phyloP scores from a whole-genome alignment of 2,113 vertebrate genomes.

The Trichechus manatus region DNA sequence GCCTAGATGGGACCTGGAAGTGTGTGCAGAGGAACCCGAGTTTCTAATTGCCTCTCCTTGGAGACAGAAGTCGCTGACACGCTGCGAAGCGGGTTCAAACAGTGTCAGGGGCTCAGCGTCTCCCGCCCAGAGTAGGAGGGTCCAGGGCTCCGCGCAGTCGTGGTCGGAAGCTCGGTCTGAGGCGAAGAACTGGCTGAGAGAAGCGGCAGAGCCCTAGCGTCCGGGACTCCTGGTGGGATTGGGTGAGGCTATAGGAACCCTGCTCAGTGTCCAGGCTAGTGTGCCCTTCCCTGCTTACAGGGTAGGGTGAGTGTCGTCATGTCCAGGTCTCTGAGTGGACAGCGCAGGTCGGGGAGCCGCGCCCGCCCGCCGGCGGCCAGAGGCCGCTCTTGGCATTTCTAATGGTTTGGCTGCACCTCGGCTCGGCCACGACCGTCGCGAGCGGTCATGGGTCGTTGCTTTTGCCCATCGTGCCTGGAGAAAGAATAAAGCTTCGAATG shows the following conservation, averaged over 20 bases:
- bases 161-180: neutral
- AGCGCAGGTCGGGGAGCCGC: too few species aligned
- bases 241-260: neutral
- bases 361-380: too few species aligned
- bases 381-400: too few species aligned
- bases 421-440: too few species aligned
- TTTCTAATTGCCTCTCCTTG: rapidly evolving
- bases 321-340: too few species aligned
- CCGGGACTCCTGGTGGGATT: too few species aligned
- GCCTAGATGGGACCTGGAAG: neutral
- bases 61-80: neutral
- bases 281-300: neutral
- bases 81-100: rapidly evolving
- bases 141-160: rapidly evolving
- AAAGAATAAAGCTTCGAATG: neutral
- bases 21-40: neutral
- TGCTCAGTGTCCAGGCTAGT: neutral
- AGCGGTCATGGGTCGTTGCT: neutral
- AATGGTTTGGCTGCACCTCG: too few species aligned
- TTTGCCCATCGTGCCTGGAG: neutral
- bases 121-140: too few species aligned
- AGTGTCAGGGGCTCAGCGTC: neutral
- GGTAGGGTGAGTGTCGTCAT: too few species aligned
- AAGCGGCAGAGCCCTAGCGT: too few species aligned
- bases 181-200: neutral